Percentiles rank a stretch among this genome's conserved stretches.
These are phyloP conservation scores for Tubulanus polymorphus DNA, from an alignment of 2,888 invertebrate genomes.

Conservation along the genomic window DNA sequence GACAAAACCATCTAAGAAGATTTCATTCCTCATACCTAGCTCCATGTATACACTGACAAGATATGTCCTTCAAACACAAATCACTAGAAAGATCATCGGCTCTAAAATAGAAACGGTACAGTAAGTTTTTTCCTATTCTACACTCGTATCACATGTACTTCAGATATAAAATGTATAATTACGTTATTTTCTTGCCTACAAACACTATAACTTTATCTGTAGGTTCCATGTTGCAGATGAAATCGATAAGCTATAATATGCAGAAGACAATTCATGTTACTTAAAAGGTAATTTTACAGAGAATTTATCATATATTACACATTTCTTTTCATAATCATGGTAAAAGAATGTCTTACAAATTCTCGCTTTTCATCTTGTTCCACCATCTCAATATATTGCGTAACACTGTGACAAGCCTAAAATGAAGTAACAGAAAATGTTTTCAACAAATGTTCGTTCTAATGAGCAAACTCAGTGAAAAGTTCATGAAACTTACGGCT, in stretches of 20 bases:
- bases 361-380: slow-evolving; percentile 69
- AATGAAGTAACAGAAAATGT: slow-evolving; percentile 10
- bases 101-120: slow-evolving; percentile 28
- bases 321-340: too few relatives aligned
- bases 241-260: too few relatives aligned
- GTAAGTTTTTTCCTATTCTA: background rate
- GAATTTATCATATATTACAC: too few relatives aligned
- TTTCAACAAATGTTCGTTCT: too few relatives aligned
- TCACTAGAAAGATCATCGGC: slow-evolving; percentile 82
- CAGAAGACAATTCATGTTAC: too few relatives aligned
- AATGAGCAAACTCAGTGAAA: background rate
- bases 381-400: slow-evolving; percentile 72
- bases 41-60: slow-evolving; percentile 81
- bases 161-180: slow-evolving; percentile 18
- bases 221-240: slow-evolving; percentile 67
- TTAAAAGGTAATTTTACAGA: too few relatives aligned
- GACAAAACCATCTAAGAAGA: background rate
- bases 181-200: slow-evolving; percentile 76
- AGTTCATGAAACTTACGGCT: slow-evolving; percentile 58
- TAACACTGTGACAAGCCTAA: slow-evolving; percentile 78
- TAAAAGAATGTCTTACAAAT: too few relatives aligned
- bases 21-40: slow-evolving; percentile 58
- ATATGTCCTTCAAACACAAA: slow-evolving; percentile 65
- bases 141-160: background rate
- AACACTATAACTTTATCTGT: slow-evolving; percentile 86